Percentiles rank a stretch among this genome's conserved stretches.
Conservation (phyloP, 2,797 vertebrate genomes). For the Squalus acanthias region DNA sequence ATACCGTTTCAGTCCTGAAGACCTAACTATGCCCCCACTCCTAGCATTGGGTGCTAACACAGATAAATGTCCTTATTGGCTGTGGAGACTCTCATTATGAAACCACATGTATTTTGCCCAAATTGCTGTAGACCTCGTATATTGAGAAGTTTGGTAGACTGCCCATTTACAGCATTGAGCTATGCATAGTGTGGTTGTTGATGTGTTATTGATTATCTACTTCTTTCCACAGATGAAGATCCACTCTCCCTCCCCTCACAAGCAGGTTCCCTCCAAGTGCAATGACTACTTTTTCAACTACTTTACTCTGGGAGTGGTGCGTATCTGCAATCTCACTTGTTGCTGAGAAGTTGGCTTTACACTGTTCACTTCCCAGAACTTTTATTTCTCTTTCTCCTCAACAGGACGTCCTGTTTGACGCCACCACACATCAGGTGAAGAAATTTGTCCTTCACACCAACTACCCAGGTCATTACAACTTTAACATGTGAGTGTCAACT, state of each 20-base stretch:
- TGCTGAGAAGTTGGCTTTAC: not conserved
- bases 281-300: conserved; percentile 99
- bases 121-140: not conserved
- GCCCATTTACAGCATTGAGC: not conserved
- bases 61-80: not conserved
- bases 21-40: not conserved
- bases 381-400: conserved; percentile 40
- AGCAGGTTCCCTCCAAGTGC: conserved; percentile 96
- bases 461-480: conserved; percentile 98
- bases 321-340: conserved; percentile 49
- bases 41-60: not conserved
- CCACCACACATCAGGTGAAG: conserved; percentile 92
- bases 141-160: not conserved
- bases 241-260: conserved; percentile 96
- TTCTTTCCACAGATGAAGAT: conserved; percentile 87
- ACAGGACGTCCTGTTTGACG: conserved; percentile 96
- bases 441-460: conserved; percentile 98
- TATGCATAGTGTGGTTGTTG: not conserved
- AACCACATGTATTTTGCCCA: not conserved
- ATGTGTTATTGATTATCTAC: not conserved
- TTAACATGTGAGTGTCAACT: conserved; percentile 82
- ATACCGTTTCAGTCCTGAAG: not conserved
- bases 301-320: conserved; percentile 94
- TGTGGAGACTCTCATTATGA: no score
- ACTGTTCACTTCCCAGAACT: not conserved